These are phyloP conservation scores for Heliconius hermathena DNA, from an alignment of 1,140 invertebrate species.

Conservation along the genomic window DNA sequence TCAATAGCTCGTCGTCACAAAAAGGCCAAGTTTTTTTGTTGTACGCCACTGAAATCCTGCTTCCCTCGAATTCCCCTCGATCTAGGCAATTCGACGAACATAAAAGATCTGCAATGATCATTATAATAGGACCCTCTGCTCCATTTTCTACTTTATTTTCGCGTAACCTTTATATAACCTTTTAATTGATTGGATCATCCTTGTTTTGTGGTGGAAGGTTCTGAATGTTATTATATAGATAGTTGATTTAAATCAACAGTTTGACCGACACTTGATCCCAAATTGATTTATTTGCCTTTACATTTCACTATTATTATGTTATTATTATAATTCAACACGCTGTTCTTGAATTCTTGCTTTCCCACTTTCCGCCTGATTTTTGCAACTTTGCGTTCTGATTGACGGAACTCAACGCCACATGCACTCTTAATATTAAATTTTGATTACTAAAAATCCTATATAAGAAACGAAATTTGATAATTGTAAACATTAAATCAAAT, in stretches of 20 bases:
- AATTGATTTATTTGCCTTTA: too few species aligned
- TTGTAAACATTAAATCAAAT: not conserved
- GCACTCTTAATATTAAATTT: not conserved
- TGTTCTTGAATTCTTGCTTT: too few species aligned
- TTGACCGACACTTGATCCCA: too few species aligned
- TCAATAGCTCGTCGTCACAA: constrained; percentile 36
- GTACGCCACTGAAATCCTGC: constrained; percentile 27
- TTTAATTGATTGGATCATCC: constrained; percentile 16
- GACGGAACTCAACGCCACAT: too few species aligned
- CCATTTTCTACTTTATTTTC: constrained; percentile 24
- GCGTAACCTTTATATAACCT: constrained; percentile 14
- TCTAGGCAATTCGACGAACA: constrained; percentile 27
- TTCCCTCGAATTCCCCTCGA: constrained; percentile 26
- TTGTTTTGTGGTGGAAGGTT: not conserved
- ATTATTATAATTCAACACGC: too few species aligned
- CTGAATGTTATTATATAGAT: not conserved
- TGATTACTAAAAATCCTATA: not conserved
- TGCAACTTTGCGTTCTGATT: too few species aligned
- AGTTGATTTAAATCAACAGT: too few species aligned
- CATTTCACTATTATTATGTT: too few species aligned
- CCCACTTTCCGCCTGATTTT: too few species aligned
- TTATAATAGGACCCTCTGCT: constrained; percentile 14
- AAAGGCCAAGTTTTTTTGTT: constrained; percentile 28
- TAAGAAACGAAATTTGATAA: not conserved
- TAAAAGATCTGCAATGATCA: constrained; percentile 23